phyloP scores from a whole-genome alignment of 2,113 vertebrate genomes.

The Athene cunicularia region DNA sequence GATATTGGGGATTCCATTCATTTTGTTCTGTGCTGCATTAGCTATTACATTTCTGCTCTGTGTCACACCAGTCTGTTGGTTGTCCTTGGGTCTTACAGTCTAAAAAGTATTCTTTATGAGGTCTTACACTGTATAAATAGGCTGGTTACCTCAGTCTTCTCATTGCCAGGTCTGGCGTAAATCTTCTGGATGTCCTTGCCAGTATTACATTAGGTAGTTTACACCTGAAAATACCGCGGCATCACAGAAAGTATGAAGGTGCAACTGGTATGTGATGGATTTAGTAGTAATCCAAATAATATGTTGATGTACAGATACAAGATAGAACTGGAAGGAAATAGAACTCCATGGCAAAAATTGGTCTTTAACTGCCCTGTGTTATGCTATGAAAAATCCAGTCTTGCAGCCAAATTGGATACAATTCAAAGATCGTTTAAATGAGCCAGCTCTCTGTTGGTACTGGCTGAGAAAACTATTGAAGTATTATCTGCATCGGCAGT shows the following conservation, averaged over 20 bases:
- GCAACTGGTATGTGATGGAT: neutral
- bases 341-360: neutral
- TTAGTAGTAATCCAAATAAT: neutral
- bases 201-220: neutral
- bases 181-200: neutral
- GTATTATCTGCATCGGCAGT: neutral
- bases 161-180: neutral
- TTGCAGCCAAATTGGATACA: constrained; percentile 11
- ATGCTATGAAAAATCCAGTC: neutral
- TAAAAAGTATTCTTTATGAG: neutral
- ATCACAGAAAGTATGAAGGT: neutral
- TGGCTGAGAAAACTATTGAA: constrained; percentile 17
- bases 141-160: neutral
- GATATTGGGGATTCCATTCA: neutral
- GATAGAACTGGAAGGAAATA: neutral
- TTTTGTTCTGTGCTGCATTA: neutral
- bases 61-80: neutral
- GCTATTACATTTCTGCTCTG: neutral
- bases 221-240: neutral
- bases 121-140: neutral
- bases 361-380: neutral
- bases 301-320: neutral
- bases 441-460: constrained; percentile 32
- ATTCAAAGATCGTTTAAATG: neutral
- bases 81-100: neutral